Evolutionary conservation across 35 echinoderm and acorn worm species (phyloP).

Genomic region (Hemicentrotus pulcherrimus): DNA sequence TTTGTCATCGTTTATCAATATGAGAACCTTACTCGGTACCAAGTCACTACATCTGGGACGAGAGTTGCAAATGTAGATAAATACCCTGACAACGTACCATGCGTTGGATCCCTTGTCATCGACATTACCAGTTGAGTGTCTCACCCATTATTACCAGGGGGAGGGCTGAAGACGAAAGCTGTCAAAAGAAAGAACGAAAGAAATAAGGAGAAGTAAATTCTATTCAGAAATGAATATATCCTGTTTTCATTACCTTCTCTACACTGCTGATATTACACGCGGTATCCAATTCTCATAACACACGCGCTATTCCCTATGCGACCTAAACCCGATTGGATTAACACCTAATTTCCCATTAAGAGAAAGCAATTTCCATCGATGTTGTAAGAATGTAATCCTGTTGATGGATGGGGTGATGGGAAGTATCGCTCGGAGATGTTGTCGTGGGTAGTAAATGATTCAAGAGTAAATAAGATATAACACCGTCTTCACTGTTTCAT

Average conservation of each 20-base stretch:
- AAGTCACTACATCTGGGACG: no score
- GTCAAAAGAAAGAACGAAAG: neutral
- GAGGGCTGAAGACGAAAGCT: neutral
- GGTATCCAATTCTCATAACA: neutral
- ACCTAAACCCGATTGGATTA: neutral
- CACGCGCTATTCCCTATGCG: neutral
- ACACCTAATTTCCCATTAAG: neutral
- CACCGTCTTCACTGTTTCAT: neutral
- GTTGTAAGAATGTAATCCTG: neutral
- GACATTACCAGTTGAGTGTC: no score
- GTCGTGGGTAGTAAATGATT: neutral
- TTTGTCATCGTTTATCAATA: no score
- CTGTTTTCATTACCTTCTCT: neutral
- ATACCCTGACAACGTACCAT: no score
- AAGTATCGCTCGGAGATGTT: neutral
- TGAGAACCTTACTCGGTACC: no score
- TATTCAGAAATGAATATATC: neutral
- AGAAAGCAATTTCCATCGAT: neutral
- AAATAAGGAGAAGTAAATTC: neutral
- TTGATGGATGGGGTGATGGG: neutral
- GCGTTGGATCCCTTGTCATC: no score
- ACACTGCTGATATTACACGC: neutral
- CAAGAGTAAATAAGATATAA: neutral
- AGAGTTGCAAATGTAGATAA: no score
- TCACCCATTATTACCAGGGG: neutral